A percentile compares a stretch with the other conserved stretches of the same genome.
phyloP scores from a whole-genome alignment of 2,113 vertebrate genomes.

The Gopherus flavomarginatus region DNA sequence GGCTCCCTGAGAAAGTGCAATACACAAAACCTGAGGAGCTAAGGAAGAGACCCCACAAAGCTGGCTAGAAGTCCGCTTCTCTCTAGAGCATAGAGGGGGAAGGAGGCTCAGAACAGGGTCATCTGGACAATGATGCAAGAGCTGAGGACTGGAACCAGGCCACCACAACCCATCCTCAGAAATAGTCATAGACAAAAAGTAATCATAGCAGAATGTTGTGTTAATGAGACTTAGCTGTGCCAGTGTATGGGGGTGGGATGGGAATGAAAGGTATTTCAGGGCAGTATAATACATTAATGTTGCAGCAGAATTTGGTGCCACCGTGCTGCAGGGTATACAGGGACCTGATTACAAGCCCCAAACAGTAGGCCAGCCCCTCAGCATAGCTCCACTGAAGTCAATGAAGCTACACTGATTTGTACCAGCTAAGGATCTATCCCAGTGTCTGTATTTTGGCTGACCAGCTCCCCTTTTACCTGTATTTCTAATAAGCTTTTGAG shows the following conservation, averaged over 20 bases:
- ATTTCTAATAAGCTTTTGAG: not conserved
- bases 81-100: not conserved
- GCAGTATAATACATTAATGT: not conserved
- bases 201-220: not conserved
- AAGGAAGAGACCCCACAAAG: not conserved
- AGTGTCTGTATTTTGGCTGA: not conserved
- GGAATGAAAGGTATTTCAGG: not conserved
- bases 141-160: not conserved
- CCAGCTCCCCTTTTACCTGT: not conserved
- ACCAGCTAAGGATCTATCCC: not conserved
- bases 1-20: not conserved
- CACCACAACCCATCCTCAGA: not conserved
- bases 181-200: not conserved
- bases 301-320: not conserved
- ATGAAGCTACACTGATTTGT: not conserved
- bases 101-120: not conserved
- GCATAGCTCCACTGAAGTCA: not conserved
- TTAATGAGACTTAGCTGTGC: not conserved
- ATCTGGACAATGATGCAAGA: not conserved
- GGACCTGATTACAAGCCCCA: not conserved
- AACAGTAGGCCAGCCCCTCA: not conserved
- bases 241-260: not conserved
- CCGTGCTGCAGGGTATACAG: not conserved
- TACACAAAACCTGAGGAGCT: not conserved
- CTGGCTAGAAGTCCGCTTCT: not conserved